Base-by-base conservation (phyloP, 2,797 vertebrate species). In the Cryptoblepharus egeriae region DNA sequence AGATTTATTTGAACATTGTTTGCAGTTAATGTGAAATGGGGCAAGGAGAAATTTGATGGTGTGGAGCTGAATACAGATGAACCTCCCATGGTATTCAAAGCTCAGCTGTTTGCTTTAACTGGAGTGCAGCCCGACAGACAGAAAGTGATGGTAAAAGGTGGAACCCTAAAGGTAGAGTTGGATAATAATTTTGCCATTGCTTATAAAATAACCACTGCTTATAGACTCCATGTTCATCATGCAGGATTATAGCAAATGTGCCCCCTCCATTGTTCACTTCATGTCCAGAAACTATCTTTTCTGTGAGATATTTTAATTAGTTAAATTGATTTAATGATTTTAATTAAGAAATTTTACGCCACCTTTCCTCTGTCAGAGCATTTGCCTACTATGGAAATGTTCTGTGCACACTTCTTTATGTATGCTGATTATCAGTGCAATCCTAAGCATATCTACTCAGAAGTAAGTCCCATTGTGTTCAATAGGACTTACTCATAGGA, bases 121-220 rank as follows among this genome's bases (percentile, higher is more conserved):
- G 99, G 98, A 93, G 99, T 99, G 82, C 98, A 99, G 90, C 99
- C 98, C 0, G 97, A 98, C 92, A 97, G 99, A 93, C 99, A 99
- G 95, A 99, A 99, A 93, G 99, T 99, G 85, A 99, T 99, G 98
- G 97, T 99, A 86, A 99, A 99, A 96, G 99, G 99, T 95, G 98
- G 98, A 91, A 99, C 99, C 39, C 93, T 99, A 80, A 99, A 99
- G 98, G 98, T 99, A 94, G 77, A 79, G 81, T 79, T 60, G 5
- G 70, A 15, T 61, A 0, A 0, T 35, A 1, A n/a, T 0, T 24
- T 75, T 79, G 63, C 58, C 8, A 0, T n/a, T n/a, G n/a, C n/a
- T n/a, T n/a, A n/a, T n/a, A n/a, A n/a, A n/a, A n/a, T n/a, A n/a
- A n/a, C n/a, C n/a, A n/a, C n/a, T n/a, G n/a, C n/a, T n/a, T n/a